Base-by-base conservation (phyloP, 2,797 vertebrate species). In the Poecilia wingei region DNA sequence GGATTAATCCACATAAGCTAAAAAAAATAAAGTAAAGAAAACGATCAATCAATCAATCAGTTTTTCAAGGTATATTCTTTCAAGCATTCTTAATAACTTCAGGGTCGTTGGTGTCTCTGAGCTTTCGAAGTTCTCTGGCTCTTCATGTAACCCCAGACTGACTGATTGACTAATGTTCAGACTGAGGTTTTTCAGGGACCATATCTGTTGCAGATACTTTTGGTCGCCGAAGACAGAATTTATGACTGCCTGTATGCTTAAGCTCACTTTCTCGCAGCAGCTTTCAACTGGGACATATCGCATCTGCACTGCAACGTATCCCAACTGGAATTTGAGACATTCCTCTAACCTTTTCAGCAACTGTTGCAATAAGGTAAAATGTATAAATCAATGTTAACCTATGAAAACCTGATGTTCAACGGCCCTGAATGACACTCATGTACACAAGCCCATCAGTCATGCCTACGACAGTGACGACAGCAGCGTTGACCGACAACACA, bases 391-490 rank as follows among this genome's bases (percentile, higher is more conserved):
- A 22, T 72, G 10, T 41, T 51, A 74, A 68, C 22, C 12, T 14
- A 10, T 53, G 46, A 74, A 45, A 74, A 68, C 47, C 78, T 70
- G 73, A 74, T 82, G 49, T 45, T 79, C 39, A 45, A 33, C 75
- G 31, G 76, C 80, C 79, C 49, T 79, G 12, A 43, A 7, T 57
- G 22, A 59, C 69, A 80, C 28, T 3, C 39, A 70, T 43, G 46
- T 16, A 74, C n/a, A 75, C 57, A 74, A 33, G 36, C 55, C 43
- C 47, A 43, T 46, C 68, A 36, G 66, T 82, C 64, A 78, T 59
- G 79, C 79, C 73, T 55, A 49, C 74, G 55, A 66, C 33, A 5
- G 75, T 91, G 87, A 91, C 86, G 79, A 6, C 88, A 91, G 66
- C 53, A 4, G 72, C 85, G 79, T 91, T 80, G 75, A 71, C 20